These are phyloP conservation scores for Diplosoma virens DNA, from an alignment of 23 tunicate genomes.

Conservation along the genomic window DNA sequence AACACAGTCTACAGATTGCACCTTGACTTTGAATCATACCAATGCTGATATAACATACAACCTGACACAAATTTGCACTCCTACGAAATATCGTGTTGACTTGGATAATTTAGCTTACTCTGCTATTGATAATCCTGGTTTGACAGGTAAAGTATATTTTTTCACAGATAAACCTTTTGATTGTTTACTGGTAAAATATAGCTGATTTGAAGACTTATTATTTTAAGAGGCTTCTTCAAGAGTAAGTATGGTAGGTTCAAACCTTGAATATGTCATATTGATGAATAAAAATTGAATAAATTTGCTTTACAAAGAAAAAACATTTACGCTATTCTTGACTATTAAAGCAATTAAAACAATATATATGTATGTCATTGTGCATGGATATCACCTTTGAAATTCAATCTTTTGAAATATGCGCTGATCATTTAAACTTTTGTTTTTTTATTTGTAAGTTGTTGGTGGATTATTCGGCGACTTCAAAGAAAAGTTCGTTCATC, in stretches of 20 bases:
- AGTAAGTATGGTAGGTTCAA: no score
- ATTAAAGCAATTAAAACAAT: no score
- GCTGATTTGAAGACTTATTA: no score
- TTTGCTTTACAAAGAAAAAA: no score
- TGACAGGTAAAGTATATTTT: not conserved
- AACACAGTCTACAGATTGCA: not conserved
- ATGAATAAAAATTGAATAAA: no score
- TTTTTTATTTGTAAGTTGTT: slow-evolving; percentile 12
- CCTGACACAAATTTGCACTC: not conserved
- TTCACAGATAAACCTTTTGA: no score
- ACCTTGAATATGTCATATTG: no score
- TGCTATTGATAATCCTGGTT: not conserved
- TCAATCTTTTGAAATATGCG: not conserved
- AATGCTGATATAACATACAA: not conserved
- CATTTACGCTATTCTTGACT: no score
- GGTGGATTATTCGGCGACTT: slow-evolving; percentile 40
- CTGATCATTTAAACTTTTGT: not conserved
- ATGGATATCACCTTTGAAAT: no score
- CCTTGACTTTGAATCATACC: not conserved
- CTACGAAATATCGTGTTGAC: not conserved
- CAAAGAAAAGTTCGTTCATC: slow-evolving; percentile 34
- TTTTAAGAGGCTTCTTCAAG: no score
- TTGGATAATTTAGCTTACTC: not conserved
- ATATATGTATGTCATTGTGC: no score
- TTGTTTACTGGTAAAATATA: no score